These are phyloP conservation scores for Podarcis muralis DNA, from an alignment of 2,113 vertebrate genomes.

Conservation along the genomic window DNA sequence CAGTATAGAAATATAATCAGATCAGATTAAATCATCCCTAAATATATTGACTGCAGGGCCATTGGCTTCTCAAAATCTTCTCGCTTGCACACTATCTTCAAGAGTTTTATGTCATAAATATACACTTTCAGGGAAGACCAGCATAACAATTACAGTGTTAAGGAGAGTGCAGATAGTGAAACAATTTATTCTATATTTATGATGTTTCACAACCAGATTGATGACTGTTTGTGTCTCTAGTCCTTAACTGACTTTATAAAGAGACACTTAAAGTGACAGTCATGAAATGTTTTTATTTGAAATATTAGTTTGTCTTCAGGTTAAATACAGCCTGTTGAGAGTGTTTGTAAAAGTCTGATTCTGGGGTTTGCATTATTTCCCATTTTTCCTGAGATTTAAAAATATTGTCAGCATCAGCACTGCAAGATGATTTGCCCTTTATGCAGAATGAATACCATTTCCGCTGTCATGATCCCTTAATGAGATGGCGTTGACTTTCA, in stretches of 20 bases:
- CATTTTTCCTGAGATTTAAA: neutral
- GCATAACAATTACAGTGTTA: neutral
- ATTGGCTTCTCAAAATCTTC: neutral
- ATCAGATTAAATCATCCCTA: too few relatives aligned
- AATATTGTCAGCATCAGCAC: neutral
- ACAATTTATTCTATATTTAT: neutral
- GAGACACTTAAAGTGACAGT: neutral
- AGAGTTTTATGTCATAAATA: neutral
- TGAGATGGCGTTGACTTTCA: neutral
- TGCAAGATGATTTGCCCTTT: neutral
- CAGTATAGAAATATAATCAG: too few relatives aligned
- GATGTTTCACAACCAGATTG: neutral
- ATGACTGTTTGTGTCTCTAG: neutral
- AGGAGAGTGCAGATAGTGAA: neutral
- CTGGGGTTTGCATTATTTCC: neutral
- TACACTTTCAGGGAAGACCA: neutral
- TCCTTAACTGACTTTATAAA: neutral
- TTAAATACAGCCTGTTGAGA: neutral
- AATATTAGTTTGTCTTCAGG: neutral
- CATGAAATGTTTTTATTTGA: neutral
- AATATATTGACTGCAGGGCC: neutral
- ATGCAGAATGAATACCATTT: neutral
- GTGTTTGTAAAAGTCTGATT: neutral
- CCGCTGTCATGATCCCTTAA: neutral
- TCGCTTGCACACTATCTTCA: neutral